Percentiles rank a stretch among this genome's conserved stretches.
Conservation (phyloP, 2,888 invertebrate genomes). For the Spilarctia lutea region DNA sequence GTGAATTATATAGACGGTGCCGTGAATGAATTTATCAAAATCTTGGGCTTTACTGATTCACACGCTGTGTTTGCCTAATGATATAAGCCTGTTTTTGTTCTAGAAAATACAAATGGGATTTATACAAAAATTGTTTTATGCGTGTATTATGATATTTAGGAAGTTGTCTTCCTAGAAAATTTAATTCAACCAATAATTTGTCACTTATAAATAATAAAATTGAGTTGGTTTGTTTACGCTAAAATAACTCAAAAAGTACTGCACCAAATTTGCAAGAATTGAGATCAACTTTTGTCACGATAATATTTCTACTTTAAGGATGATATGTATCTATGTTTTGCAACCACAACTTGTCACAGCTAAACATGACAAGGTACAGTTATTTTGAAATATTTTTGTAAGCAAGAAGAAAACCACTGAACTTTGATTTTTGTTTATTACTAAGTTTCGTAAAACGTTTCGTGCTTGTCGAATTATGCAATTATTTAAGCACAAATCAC, state of each 20-base stretch:
- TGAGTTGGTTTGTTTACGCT: too few relatives aligned
- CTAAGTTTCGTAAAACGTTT: neutral
- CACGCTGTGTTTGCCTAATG: slow-evolving; percentile 36
- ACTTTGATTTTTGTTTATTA: neutral
- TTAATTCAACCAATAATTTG: neutral
- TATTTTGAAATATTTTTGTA: too few relatives aligned
- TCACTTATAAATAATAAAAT: too few relatives aligned
- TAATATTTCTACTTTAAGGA: too few relatives aligned
- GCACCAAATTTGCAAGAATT: too few relatives aligned
- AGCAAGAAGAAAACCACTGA: neutral
- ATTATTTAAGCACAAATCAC: too few relatives aligned
- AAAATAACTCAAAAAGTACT: too few relatives aligned
- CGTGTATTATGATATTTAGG: neutral
- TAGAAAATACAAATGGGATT: neutral
- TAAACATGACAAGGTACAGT: too few relatives aligned
- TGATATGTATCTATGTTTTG: too few relatives aligned
- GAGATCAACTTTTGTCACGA: too few relatives aligned
- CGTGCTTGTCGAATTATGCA: too few relatives aligned
- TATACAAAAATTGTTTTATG: neutral
- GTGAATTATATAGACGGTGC: slow-evolving; percentile 48
- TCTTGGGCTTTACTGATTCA: slow-evolving; percentile 40
- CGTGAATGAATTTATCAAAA: slow-evolving; percentile 58
- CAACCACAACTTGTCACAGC: too few relatives aligned
- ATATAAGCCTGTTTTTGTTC: slow-evolving; percentile 37
- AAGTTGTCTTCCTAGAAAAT: neutral